A percentile compares a stretch with the other conserved stretches of the same genome.
Conservation (phyloP, 2,113 vertebrate species). For the Patagioenas fasciata region DNA sequence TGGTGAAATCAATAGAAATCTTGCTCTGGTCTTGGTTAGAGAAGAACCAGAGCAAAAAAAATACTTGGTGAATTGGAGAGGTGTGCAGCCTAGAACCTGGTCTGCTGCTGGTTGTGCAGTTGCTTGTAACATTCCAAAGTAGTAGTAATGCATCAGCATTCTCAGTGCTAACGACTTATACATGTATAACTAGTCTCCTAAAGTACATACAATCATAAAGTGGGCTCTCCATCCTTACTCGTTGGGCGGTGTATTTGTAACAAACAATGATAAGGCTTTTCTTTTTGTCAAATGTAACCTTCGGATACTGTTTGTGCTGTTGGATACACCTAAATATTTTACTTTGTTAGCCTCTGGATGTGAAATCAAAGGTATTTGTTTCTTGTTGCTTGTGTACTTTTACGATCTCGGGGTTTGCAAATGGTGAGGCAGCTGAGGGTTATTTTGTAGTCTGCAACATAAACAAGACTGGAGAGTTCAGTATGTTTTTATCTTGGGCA, state of each 20-base stretch:
- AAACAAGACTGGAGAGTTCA: background rate
- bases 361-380: background rate
- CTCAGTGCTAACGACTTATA: fast-evolving
- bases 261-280: background rate
- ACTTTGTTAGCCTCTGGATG: background rate
- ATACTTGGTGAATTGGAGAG: background rate
- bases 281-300: background rate
- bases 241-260: background rate
- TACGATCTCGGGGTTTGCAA: background rate
- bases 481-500: background rate
- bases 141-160: background rate
- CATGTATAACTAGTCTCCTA: fast-evolving
- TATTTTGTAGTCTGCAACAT: background rate
- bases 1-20: background rate
- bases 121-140: background rate
- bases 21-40: background rate
- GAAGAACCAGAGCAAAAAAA: background rate
- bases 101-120: background rate
- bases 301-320: background rate
- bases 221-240: background rate
- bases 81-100: background rate
- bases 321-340: background rate
- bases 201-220: background rate
- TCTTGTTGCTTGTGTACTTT: background rate
- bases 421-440: background rate